A percentile compares a stretch with the other conserved stretches of the same genome.
Conservation (phyloP, 2,888 invertebrate genomes). For the Criorhina ranunculi region DNA sequence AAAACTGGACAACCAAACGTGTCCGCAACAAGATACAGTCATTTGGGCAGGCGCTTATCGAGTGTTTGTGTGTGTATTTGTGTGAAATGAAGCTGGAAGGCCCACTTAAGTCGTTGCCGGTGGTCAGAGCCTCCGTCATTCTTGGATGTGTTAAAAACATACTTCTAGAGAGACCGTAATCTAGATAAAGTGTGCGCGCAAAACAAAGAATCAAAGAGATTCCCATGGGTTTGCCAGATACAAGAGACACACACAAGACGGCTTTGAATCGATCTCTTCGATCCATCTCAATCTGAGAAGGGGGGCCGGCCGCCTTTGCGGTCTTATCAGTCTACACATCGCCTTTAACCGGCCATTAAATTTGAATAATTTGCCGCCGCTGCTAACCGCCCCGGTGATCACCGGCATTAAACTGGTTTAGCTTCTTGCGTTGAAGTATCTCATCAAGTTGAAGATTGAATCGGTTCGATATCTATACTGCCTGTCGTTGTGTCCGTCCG, state of each 20-base stretch:
- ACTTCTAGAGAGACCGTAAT: slow-evolving; percentile 61
- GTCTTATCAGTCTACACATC: slow-evolving; percentile 73
- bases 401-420: slow-evolving; percentile 64
- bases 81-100: slow-evolving; percentile 31
- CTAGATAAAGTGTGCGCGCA: slow-evolving; percentile 66
- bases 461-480: slow-evolving; percentile 27
- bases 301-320: slow-evolving; percentile 43
- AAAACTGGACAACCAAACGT: slow-evolving; percentile 38
- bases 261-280: slow-evolving; percentile 60
- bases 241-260: background rate
- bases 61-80: no score
- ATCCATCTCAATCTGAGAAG: slow-evolving; percentile 66
- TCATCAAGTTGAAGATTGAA: slow-evolving; percentile 48
- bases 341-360: slow-evolving; percentile 74
- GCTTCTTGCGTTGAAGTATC: slow-evolving; percentile 21
- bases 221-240: slow-evolving; percentile 50
- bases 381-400: slow-evolving; percentile 57
- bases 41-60: slow-evolving; percentile 30
- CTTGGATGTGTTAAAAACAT: slow-evolving; percentile 69
- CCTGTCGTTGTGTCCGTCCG: background rate
- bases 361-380: slow-evolving; percentile 76
- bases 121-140: slow-evolving; percentile 47
- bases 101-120: slow-evolving; percentile 58
- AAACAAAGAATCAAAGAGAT: slow-evolving; percentile 67
- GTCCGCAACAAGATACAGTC: slow-evolving; percentile 42